Evolutionary conservation across 2,113 vertebrate genomes (phyloP).

Genomic region (Onychorhynchus coronatus): DNA sequence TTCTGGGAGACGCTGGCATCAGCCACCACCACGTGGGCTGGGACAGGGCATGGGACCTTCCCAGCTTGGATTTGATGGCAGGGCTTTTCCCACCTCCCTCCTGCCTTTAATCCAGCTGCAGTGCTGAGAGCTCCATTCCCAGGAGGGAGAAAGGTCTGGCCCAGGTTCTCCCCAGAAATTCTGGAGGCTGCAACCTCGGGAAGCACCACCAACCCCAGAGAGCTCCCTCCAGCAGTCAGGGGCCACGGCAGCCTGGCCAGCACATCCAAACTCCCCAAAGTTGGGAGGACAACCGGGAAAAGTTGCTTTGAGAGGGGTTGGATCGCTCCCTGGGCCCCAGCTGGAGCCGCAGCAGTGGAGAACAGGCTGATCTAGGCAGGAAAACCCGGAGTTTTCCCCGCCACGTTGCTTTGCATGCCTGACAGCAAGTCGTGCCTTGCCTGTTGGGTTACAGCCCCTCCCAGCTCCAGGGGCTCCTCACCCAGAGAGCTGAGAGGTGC

Average conservation of each 20-base stretch:
- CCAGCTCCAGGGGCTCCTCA: constrained; percentile 6
- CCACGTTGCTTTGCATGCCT: constrained; percentile 51
- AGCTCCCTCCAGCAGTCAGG: not conserved
- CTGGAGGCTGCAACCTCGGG: fast-evolving
- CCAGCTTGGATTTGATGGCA: not conserved
- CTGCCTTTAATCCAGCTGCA: not conserved
- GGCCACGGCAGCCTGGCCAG: not conserved
- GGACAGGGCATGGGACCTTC: not conserved
- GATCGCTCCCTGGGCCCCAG: not conserved
- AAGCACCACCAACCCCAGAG: not conserved
- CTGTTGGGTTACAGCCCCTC: constrained; percentile 24
- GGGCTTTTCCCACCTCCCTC: not conserved
- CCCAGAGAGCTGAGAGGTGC: not conserved
- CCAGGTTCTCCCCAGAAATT: not conserved
- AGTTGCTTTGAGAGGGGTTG: not conserved
- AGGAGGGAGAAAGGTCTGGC: not conserved
- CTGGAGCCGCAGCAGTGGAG: not conserved
- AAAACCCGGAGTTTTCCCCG: not conserved
- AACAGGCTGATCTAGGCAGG: constrained; percentile 34
- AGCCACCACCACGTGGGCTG: fast-evolving
- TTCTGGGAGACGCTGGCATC: fast-evolving
- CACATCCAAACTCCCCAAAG: not conserved
- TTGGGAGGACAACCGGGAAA: not conserved
- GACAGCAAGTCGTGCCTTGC: constrained; percentile 60
- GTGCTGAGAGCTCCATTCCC: not conserved